Percentiles rank a stretch among this genome's conserved stretches.
These are phyloP conservation scores for Rhynchomys soricoides DNA, from an alignment of 2,113 vertebrate species.

Conservation along the genomic window DNA sequence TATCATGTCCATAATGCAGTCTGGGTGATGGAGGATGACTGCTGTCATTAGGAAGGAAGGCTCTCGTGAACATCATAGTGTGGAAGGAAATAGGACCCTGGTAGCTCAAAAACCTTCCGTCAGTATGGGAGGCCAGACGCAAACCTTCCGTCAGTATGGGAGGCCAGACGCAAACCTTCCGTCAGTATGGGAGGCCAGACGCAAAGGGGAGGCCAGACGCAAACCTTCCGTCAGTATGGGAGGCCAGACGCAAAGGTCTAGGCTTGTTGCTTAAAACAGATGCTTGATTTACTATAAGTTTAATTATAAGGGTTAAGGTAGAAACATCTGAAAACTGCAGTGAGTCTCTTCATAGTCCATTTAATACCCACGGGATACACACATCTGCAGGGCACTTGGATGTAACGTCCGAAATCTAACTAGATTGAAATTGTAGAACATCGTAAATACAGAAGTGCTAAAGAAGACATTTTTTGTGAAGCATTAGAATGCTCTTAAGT, in stretches of 20 bases:
- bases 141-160: too few species aligned
- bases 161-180: background rate
- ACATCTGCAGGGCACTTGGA: background rate
- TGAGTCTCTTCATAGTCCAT: background rate
- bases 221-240: background rate
- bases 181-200: background rate
- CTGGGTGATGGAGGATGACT: background rate
- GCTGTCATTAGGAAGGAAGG: background rate
- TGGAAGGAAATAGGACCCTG: background rate
- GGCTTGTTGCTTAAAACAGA: slow-evolving; percentile 19
- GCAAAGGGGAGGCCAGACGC: background rate
- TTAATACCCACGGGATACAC: background rate
- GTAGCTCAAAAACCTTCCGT: background rate
- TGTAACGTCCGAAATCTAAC: background rate
- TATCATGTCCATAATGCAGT: background rate
- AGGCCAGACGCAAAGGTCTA: background rate
- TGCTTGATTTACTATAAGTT: background rate
- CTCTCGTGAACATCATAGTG: background rate
- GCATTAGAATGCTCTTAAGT: too few species aligned
- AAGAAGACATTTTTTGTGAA: slow-evolving; percentile 28
- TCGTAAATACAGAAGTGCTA: background rate
- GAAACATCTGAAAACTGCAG: slow-evolving; percentile 37
- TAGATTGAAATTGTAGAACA: background rate
- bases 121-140: background rate
- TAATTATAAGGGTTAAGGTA: background rate